Base-by-base conservation (phyloP, 2,797 vertebrate genomes). In the Manis crassicaudata region DNA sequence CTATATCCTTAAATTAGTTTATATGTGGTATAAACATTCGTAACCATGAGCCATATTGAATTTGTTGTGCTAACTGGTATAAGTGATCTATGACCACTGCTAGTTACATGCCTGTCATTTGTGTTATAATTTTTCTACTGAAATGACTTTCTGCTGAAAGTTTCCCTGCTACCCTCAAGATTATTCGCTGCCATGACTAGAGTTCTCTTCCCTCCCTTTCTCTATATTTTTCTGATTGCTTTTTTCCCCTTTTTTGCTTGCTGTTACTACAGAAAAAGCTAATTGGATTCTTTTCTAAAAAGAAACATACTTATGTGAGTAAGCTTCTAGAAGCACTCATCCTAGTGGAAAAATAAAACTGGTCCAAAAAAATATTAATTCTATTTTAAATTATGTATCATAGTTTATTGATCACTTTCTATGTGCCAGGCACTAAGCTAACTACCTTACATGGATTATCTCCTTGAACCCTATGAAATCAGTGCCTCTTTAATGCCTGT, bases 1-100 rank as follows among this genome's bases (percentile, higher is more conserved):
- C 77, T 94, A 4, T 94, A 67, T 83, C n/a, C 68, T 83, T 80
- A 23, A 90, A 88, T 75, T 92, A 75, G 90, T 76, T 91, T 96
- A 73, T 63, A 52, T 85, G 9, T 12, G 5, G 25, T 82, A 80
- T 83, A 90, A 76, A 70, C 93, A 60, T 25, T 95, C 75, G 67
- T 35, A 87, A 37, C 29, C 67, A 14, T 37, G 23, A 85, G 50
- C 29, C 29, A 8, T 63, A 62, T 76, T 56, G 32, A 67, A 68
- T 96, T 84, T 63, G 81, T 65, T 90, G 10, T 93, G 43, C 37
- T 93, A n/a, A 88, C 12, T 67, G 18, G 13, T 72, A 0, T 76
- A 46, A 67, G 40, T 35, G 13, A 40, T 43, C 67, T 91, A 9
- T 58, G 75, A 37, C 21, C n/a, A 20, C 86, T 65, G n/a, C 35